Evolutionary conservation across 1,140 invertebrate species (phyloP), one percentile per base, ranked within the genome.

Genomic region (Monomorium pharaonis): DNA sequence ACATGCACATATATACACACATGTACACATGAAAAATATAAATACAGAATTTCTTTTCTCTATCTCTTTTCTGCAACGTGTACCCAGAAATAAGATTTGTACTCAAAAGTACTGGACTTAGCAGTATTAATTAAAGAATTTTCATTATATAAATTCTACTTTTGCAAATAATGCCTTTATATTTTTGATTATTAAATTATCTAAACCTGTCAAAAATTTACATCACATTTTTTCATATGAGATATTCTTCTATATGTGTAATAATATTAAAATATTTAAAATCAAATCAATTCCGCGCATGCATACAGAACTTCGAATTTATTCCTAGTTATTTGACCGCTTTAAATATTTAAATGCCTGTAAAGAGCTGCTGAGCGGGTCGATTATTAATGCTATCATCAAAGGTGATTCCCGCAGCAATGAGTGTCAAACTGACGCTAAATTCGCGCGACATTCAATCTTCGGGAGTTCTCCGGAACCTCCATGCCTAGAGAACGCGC

Each of bases 391-490:
- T 83, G 24, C 37, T 18, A 42, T 60, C 78, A 72, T 83, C 67
- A 83, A 74, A 74, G 54, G 51, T 74, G 67, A 83, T 74, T 30
- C 67, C n/a, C 47, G 21, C 44, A 42, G 74, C 81, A 84, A 84
- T 84, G 81, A 84, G 70, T 84, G 81, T 84, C 81, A 84, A 84
- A 84, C 81, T 84, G 72, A 84, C 81, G 72, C 10, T 62, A 77
- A 84, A 84, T 84, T 77, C 47, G 44, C 56, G 72, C 72, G 81
- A 84, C 81, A 77, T 77, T 84, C 81, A 77, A 77, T 84, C 81
- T 84, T 84, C 70, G 72, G 56, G 72, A 84, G 81, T 84, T 84
- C 81, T 42, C 44, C 30, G 76, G 63, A 86, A 81, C 78, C 78
- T 18, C 21, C 78, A 54, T 74, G 54, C 30, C 81, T 51, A 49